A percentile compares a stretch with the other conserved stretches of the same genome.
phyloP scores from a whole-genome alignment of 2,797 vertebrate species.

The Melanotaenia boesemani region DNA sequence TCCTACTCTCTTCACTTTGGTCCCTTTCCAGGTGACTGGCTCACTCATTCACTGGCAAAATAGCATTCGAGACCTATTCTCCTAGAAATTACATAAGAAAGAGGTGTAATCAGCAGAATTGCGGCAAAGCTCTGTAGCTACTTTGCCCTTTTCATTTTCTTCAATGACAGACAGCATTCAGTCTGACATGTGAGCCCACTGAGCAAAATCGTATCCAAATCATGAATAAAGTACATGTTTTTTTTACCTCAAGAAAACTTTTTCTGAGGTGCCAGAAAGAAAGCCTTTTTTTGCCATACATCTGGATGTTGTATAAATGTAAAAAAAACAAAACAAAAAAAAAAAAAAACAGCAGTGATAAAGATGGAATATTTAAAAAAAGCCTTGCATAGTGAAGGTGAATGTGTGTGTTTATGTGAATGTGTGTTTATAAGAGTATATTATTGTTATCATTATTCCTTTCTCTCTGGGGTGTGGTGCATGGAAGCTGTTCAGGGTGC shows the following conservation, averaged over 20 bases:
- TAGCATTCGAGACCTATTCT: constrained; percentile 35
- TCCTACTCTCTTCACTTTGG: background rate
- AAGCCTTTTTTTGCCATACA: background rate
- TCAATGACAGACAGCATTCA: constrained; percentile 9
- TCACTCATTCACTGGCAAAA: constrained; percentile 37
- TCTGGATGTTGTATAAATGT: background rate
- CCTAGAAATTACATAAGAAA: constrained; percentile 36
- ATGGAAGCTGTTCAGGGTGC: too few relatives aligned
- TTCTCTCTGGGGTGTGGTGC: too few relatives aligned
- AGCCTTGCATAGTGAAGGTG: too few relatives aligned
- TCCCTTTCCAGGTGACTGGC: constrained; percentile 29
- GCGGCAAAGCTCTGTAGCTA: constrained; percentile 34
- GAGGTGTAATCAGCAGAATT: constrained; percentile 59
- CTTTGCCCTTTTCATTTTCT: constrained; percentile 43
- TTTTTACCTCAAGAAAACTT: background rate
- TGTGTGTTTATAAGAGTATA: too few relatives aligned
- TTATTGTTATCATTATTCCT: too few relatives aligned
- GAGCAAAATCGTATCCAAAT: background rate
- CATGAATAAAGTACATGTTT: background rate
- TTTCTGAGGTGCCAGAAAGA: background rate
- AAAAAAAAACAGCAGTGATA: background rate
- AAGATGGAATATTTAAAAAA: too few relatives aligned
- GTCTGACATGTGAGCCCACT: constrained; percentile 7
- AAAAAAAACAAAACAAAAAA: background rate
- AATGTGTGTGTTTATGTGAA: too few relatives aligned